Base-by-base conservation (phyloP, 1,140 invertebrate genomes). In the Lasaia peninsularis region DNA sequence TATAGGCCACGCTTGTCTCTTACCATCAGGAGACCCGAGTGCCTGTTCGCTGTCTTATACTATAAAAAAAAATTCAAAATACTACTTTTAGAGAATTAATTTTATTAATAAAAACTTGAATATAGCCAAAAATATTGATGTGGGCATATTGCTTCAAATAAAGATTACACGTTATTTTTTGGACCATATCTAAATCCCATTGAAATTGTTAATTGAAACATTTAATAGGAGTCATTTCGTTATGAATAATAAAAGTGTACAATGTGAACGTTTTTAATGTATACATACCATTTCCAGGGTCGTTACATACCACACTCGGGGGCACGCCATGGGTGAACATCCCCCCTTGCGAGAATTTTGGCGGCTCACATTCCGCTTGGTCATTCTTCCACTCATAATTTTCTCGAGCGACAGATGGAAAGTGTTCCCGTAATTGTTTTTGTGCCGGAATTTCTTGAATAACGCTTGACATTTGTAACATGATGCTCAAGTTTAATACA, bases 331-430 rank as follows among this genome's bases (percentile, higher is more conserved):
- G 33, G 49, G 21, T 51, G 24, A 33, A 12, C 21, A 35, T 37
- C 59, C 44, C 57, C 57, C 33, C 55, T 58, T 55, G 54, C 56
- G 34, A 65, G 73, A 75, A 78, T 82, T 75, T 69, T 62, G 72
- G 67, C 61, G 69, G 67, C 71, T 67, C 49, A 65, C 73, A 80
- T 84, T 80, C 75, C 74, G 78, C 80, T 52, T 81, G 77, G 80
- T 85, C 81, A 85, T 85, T 78, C 75, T 65, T 63, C 21, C 67
- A 73, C 65, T 80, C 78, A 85, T 82, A 80, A 81, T 80, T 84
- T 71, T 64, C 69, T 32, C 24, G 59, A 58, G 58, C 60, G 65
- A 67, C 75, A 69, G 67, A 60, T 58, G 52, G 49, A 71, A 66
- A 60, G 59, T 69, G 67, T 62, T 59, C 50, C 60, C 52, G 69